Evolutionary conservation across 2,113 vertebrate genomes (phyloP), one percentile per base, ranked within the genome.

Genomic region (Tapirus terrestris): DNA sequence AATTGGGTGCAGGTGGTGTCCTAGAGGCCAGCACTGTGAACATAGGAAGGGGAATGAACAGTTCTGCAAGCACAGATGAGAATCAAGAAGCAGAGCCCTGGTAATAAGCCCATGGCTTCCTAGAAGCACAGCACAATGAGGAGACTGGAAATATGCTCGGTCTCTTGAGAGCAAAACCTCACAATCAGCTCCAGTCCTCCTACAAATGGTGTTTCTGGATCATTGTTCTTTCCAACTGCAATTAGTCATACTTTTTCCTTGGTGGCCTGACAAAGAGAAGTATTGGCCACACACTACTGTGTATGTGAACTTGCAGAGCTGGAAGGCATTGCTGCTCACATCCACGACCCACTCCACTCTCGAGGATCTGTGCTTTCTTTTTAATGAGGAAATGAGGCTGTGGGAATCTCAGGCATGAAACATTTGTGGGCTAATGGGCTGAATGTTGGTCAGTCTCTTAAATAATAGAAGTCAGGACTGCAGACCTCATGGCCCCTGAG

Each of bases 181-280:
- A 43, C 4, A 43, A 39, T 89, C 65, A 79, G 61, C 33, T 63
- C 25, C 77, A 27, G 39, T 91, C n/a, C 68, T 94, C 45, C 73
- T 33, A 43, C 8, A 36, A 88, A 43, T 89, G 48, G n/a, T 86
- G 72, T 95, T 97, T 83, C 77, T 88, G 61, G 89, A 45, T 76
- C 56, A 76, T 39, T 77, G 14, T 96, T 96, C 72, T 97, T 94
- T 89, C 77, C 77, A 96, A 33, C 21, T 81, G 45, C 76, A 89
- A 75, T 93, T 93, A 94, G 91, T 96, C 86, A 97, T 61, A 80
- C 73, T 93, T 17, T 20, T 61, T 20, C n/a, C 63, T 85, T 91
- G 86, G 91, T 94, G 89, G 85, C 82, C 76, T 86, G 61, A 86
- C 13, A 39, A 73, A 82, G 14, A 79, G 36, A 96, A 79, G 67